These are phyloP conservation scores for Latheticus oryzae DNA, from an alignment of 2,888 invertebrate genomes.

Conservation along the genomic window DNA sequence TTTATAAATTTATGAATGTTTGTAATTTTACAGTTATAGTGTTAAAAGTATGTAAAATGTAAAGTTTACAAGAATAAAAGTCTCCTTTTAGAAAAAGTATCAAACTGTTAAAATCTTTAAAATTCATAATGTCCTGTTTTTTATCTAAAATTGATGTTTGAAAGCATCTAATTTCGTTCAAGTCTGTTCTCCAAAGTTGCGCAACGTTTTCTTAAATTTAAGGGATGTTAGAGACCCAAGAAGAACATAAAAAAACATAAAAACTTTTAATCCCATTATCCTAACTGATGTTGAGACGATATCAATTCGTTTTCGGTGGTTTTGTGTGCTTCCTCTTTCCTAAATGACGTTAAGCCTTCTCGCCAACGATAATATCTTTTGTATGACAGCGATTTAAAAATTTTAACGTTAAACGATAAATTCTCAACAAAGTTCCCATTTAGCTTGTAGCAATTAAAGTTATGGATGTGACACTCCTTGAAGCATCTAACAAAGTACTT, in stretches of 20 bases:
- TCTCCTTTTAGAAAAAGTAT: too few species aligned
- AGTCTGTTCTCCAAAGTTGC: too few species aligned
- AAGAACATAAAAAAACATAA: constrained; percentile 7
- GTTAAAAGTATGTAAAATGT: too few species aligned
- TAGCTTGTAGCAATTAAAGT: constrained; percentile 14
- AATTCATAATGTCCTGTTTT: too few species aligned
- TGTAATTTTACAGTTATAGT: too few species aligned
- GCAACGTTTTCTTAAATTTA: constrained; percentile 1
- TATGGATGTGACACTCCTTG: not conserved
- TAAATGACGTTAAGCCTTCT: not conserved
- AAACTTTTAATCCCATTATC: constrained; percentile 20
- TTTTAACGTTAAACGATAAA: constrained; percentile 13
- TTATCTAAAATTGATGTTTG: too few species aligned
- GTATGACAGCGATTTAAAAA: constrained; percentile 11
- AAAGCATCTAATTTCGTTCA: too few species aligned
- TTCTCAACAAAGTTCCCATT: constrained; percentile 5
- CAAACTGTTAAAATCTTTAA: too few species aligned
- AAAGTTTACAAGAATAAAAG: too few species aligned
- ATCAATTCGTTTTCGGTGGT: constrained; percentile 16
- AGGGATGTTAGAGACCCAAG: constrained; percentile 7
- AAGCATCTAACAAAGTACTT: constrained; percentile 9
- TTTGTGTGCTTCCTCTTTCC: not conserved
- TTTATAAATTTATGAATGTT: too few species aligned
- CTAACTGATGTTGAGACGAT: not conserved
- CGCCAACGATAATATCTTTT: constrained; percentile 2